These are phyloP conservation scores for Cyprinodon diabolis DNA, from an alignment of 2,797 vertebrate species.

Conservation along the genomic window DNA sequence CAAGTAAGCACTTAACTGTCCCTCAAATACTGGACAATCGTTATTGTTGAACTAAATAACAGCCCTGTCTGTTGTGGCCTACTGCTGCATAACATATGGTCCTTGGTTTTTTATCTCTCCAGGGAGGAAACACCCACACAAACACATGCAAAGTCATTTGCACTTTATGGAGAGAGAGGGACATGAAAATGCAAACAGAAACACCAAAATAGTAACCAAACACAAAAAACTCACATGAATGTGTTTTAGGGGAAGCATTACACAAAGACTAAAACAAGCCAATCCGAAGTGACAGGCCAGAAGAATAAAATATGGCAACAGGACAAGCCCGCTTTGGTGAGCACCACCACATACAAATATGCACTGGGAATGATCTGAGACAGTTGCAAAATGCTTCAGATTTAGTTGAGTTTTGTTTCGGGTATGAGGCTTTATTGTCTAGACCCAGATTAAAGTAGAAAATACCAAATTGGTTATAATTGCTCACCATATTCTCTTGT, in stretches of 20 bases:
- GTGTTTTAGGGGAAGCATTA: constrained; percentile 70
- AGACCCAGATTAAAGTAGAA: constrained; percentile 16
- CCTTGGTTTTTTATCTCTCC: constrained; percentile 68
- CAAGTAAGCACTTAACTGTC: constrained; percentile 55
- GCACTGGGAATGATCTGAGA: constrained; percentile 57
- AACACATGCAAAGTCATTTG: constrained; percentile 59
- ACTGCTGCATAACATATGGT: constrained; percentile 75
- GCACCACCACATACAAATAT: constrained; percentile 50
- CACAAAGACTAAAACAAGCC: constrained; percentile 66
- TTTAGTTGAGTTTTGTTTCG: constrained; percentile 45
- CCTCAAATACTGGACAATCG: constrained; percentile 52
- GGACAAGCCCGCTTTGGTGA: constrained; percentile 49
- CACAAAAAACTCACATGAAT: constrained; percentile 40
- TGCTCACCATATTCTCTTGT: constrained; percentile 2
- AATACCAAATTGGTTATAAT: constrained; percentile 10
- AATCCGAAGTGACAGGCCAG: constrained; percentile 47
- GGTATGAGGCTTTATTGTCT: constrained; percentile 38
- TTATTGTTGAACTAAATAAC: constrained; percentile 56
- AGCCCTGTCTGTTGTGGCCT: constrained; percentile 63
- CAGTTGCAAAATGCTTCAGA: constrained; percentile 41
- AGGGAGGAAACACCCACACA: constrained; percentile 72
- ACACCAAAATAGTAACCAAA: constrained; percentile 59
- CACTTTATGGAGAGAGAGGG: constrained; percentile 26
- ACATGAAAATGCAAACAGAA: constrained; percentile 48
- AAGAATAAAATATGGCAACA: constrained; percentile 70